Conservation (phyloP, 2,797 vertebrate species). For the Cyclopterus lumpus region DNA sequence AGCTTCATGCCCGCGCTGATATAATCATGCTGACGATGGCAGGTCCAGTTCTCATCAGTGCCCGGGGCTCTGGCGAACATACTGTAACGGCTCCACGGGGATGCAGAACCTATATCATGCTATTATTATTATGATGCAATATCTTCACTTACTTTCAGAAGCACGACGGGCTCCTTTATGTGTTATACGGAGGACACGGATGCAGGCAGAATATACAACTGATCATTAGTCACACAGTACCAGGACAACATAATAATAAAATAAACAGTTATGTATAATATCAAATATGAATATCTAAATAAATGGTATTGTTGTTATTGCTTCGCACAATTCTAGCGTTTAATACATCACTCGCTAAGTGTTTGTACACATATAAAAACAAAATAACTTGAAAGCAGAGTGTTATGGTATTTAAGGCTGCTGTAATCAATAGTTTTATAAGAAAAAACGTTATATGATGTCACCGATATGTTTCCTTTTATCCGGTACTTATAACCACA, state of each 20-base stretch:
- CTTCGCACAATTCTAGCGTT: neutral
- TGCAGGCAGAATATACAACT: neutral
- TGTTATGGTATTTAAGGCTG: neutral
- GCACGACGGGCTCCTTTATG: neutral
- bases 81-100: constrained; percentile 23
- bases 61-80: constrained; percentile 45
- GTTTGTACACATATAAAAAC: neutral
- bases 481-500: neutral
- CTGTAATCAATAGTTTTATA: neutral
- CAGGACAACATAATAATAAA: neutral
- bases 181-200: neutral
- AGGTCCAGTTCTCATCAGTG: constrained; percentile 24
- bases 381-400: neutral
- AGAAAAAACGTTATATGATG: no score
- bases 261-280: neutral
- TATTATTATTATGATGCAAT: constrained; percentile 8
- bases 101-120: constrained; percentile 4
- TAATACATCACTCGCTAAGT: neutral
- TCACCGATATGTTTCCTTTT: neutral
- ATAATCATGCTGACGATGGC: constrained; percentile 21
- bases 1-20: constrained; percentile 45
- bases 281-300: neutral
- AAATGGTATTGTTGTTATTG: neutral
- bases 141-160: neutral
- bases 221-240: neutral